Percentiles rank a stretch among this genome's conserved stretches.
Conservation (phyloP, 2,797 vertebrate species). For the Telmatherina bonti region DNA sequence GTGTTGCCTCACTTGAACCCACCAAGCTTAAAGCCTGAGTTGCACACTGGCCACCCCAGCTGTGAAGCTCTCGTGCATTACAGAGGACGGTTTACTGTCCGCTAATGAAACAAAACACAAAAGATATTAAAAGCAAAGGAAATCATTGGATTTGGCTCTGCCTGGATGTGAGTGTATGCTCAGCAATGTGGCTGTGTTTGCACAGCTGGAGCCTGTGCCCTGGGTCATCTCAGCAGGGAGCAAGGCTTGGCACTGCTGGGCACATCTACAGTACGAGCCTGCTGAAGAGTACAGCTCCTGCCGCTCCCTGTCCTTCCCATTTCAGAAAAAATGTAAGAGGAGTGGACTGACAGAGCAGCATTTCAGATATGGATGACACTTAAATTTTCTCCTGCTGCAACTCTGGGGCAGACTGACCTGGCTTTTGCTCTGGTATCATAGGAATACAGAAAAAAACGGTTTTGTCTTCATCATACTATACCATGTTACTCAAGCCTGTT, state of each 20-base stretch:
- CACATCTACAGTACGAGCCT: slow-evolving; percentile 57
- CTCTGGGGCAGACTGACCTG: slow-evolving; percentile 22
- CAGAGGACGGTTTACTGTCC: slow-evolving; percentile 54
- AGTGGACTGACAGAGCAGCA: slow-evolving; percentile 32
- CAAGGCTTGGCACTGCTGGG: slow-evolving; percentile 69
- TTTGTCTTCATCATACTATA: slow-evolving; percentile 19
- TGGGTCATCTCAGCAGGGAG: slow-evolving; percentile 73
- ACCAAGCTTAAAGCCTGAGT: not conserved
- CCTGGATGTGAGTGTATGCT: slow-evolving; percentile 65
- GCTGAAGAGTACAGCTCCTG: slow-evolving; percentile 34
- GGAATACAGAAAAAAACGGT: not conserved
- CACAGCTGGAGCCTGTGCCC: slow-evolving; percentile 76
- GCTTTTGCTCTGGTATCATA: slow-evolving; percentile 22
- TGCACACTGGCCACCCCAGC: slow-evolving; percentile 55
- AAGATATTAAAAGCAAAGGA: slow-evolving; percentile 64
- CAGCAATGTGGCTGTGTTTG: slow-evolving; percentile 74
- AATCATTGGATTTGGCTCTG: slow-evolving; percentile 79
- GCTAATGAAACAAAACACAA: slow-evolving; percentile 65
- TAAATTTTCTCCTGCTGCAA: slow-evolving; percentile 18
- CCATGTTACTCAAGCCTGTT: not conserved
- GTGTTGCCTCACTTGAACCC: not conserved
- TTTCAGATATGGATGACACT: slow-evolving; percentile 28
- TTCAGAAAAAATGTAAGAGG: slow-evolving; percentile 31
- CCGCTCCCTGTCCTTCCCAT: slow-evolving; percentile 44
- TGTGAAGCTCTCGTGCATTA: slow-evolving; percentile 33